Evolutionary conservation across 2,797 vertebrate genomes (phyloP).

Genomic region (Propithecus deckenii): DNA sequence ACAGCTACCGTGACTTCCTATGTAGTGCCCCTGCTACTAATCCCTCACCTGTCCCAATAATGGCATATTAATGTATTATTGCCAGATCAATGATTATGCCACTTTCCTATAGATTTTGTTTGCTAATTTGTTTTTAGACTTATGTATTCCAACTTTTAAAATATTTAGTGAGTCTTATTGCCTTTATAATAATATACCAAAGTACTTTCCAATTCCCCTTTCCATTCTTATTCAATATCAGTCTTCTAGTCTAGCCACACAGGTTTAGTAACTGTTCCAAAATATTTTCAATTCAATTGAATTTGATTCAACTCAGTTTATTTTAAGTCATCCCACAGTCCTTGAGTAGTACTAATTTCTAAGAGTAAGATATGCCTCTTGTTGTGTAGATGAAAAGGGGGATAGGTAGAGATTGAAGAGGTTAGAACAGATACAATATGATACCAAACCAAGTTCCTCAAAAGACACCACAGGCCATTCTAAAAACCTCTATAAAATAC

Average conservation of each 20-base stretch:
- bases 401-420: background rate
- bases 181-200: background rate
- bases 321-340: background rate
- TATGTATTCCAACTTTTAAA: background rate
- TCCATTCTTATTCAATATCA: background rate
- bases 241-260: background rate
- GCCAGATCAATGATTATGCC: background rate
- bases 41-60: background rate
- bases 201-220: background rate
- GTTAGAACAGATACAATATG: background rate
- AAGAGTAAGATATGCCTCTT: background rate
- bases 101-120: background rate
- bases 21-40: background rate
- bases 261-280: background rate
- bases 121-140: background rate
- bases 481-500: background rate
- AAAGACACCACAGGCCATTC: background rate
- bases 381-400: background rate
- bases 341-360: background rate
- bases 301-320: background rate
- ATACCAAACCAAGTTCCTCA: background rate
- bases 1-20: background rate
- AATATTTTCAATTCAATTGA: background rate
- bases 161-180: background rate
- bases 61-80: background rate